Evolutionary conservation across 2,888 invertebrate genomes (phyloP).

Genomic region (Psococerastis gibbosa): DNA sequence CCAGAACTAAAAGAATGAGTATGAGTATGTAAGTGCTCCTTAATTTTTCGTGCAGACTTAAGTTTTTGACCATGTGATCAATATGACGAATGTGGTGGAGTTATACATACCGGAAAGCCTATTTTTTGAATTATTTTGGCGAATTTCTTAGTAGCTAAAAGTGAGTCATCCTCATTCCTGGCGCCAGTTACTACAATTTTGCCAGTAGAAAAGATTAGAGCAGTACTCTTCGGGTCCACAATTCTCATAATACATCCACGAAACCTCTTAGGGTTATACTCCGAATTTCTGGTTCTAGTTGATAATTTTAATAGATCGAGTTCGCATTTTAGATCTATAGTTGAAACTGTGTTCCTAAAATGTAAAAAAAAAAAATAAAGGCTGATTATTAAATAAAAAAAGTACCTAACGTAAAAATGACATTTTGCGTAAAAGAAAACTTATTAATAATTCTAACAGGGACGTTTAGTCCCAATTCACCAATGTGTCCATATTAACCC

Average conservation of each 20-base stretch:
- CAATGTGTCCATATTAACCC: neutral
- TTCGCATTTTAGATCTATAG: conserved; percentile 89
- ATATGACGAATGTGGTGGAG: no score
- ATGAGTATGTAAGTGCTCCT: no score
- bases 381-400: no score
- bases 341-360: conserved; percentile 90
- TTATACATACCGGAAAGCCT: conserved; percentile 43
- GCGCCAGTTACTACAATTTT: conserved; percentile 82
- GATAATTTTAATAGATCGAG: conserved; percentile 94
- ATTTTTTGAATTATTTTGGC: conserved; percentile 66
- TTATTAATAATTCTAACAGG: neutral
- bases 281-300: conserved; percentile 92
- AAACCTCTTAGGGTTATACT: conserved; percentile 98
- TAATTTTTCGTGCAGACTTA: no score
- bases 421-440: no score
- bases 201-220: conserved; percentile 64
- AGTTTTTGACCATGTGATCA: no score
- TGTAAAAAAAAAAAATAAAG: conserved; percentile 14
- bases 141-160: conserved; percentile 62
- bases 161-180: conserved; percentile 62
- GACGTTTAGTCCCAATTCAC: neutral
- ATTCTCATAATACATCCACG: conserved; percentile 95
- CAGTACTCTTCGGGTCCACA: conserved; percentile 71
- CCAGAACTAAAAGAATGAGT: no score
- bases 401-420: no score